phyloP scores from a whole-genome alignment of 2,113 vertebrate species.

The Sphaerodactylus townsendi region DNA sequence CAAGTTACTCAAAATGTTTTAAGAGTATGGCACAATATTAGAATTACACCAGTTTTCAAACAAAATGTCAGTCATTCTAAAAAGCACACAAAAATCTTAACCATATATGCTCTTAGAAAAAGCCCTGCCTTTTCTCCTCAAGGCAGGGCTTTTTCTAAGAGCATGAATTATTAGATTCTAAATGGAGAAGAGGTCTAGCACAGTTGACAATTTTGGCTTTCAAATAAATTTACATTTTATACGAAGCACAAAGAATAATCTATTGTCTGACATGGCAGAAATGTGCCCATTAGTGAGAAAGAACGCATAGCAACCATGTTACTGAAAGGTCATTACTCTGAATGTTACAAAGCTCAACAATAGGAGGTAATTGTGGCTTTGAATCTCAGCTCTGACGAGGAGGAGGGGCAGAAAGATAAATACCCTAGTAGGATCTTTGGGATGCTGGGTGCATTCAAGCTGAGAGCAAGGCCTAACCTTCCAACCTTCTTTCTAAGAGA shows the following conservation, averaged over 20 bases:
- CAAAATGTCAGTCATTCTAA: constrained; percentile 29
- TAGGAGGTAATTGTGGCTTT: constrained; percentile 26
- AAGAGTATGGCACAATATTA: constrained; percentile 16
- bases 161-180: background rate
- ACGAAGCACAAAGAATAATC: constrained; percentile 26
- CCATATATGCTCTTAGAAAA: constrained; percentile 18
- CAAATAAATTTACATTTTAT: constrained; percentile 44
- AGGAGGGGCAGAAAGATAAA: constrained; percentile 25
- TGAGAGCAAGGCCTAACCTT: background rate
- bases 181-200: background rate
- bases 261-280: constrained; percentile 1
- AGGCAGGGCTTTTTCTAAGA: background rate
- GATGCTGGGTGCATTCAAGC: background rate
- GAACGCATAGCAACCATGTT: constrained; percentile 22
- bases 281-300: constrained; percentile 8
- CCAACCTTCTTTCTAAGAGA: background rate
- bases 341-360: constrained; percentile 9
- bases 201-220: background rate
- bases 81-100: constrained; percentile 11
- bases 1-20: constrained; percentile 42
- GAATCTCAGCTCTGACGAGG: constrained; percentile 24
- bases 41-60: constrained; percentile 10
- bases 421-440: background rate
- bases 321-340: background rate
- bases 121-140: too few species aligned